These are phyloP conservation scores for Eudemis profundana DNA, from an alignment of 2,888 invertebrate genomes.

Conservation along the genomic window DNA sequence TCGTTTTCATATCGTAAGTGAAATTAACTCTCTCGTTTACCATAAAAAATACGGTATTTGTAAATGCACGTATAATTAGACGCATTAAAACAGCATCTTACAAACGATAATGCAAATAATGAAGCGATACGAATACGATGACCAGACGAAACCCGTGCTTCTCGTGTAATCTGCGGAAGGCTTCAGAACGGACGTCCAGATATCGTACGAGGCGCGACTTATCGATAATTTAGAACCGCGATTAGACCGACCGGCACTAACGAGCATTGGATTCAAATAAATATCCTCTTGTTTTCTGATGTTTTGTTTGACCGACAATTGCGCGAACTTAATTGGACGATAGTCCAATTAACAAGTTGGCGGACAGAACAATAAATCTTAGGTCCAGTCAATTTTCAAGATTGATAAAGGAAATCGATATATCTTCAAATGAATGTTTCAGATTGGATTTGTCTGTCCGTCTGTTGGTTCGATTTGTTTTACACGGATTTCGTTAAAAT, in stretches of 20 bases:
- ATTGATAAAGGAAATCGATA: no score
- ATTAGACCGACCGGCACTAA: slow-evolving; percentile 82
- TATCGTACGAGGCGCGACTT: slow-evolving; percentile 78
- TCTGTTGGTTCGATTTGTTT: no score
- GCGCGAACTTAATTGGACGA: slow-evolving; percentile 79
- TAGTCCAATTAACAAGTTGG: slow-evolving; percentile 44
- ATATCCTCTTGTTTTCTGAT: slow-evolving; percentile 78
- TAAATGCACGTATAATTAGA: not conserved
- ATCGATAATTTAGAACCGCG: slow-evolving; percentile 83
- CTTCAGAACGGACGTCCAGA: slow-evolving; percentile 78
- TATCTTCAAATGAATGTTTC: no score
- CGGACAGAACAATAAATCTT: slow-evolving; percentile 22
- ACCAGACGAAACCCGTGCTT: slow-evolving; percentile 74
- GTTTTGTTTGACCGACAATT: slow-evolving; percentile 78
- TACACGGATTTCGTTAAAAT: no score
- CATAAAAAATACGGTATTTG: not conserved
- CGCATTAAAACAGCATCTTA: slow-evolving; percentile 24
- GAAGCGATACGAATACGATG: slow-evolving; percentile 64
- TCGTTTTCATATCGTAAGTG: no score
- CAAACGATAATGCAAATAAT: slow-evolving; percentile 49
- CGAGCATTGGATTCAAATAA: slow-evolving; percentile 75
- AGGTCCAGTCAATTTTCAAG: not conserved
- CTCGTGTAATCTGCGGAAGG: slow-evolving; percentile 72
- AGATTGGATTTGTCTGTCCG: no score
- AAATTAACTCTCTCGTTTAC: not conserved